phyloP scores from a whole-genome alignment of 2,888 invertebrate genomes.

The Cephalotes varians region DNA sequence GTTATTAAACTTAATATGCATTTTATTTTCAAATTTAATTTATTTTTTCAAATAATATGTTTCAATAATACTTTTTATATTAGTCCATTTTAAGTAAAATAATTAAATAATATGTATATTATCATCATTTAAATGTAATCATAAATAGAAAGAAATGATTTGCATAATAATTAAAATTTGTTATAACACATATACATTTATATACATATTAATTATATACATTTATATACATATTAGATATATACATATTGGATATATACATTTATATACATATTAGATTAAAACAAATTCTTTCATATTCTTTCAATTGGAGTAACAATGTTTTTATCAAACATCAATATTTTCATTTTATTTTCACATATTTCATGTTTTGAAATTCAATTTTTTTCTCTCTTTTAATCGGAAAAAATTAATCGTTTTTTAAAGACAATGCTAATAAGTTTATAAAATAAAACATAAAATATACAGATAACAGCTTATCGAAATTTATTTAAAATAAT shows the following conservation, averaged over 20 bases:
- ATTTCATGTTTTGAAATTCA: not conserved
- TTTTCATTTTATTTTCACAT: too few relatives aligned
- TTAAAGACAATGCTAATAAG: not conserved
- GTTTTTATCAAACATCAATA: not conserved
- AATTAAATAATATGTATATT: constrained; percentile 1
- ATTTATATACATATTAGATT: not conserved
- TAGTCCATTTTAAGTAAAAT: not conserved
- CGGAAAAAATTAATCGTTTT: not conserved
- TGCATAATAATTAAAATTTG: not conserved
- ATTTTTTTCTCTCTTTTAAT: not conserved
- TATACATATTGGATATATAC: too few relatives aligned
- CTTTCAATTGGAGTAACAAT: not conserved
- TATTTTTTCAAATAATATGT: not conserved
- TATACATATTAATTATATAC: not conserved
- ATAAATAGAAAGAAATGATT: not conserved
- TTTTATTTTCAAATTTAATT: not conserved
- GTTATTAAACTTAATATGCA: not conserved
- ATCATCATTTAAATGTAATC: not conserved
- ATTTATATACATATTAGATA: not conserved
- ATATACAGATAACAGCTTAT: not conserved
- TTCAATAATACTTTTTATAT: too few relatives aligned
- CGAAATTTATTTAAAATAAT: not conserved
- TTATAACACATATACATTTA: not conserved
- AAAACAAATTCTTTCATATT: not conserved
- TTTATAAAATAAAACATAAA: not conserved